Base-by-base conservation (phyloP, 2,888 invertebrate species). In the Pseudococcus jackbeardsleyi region DNA sequence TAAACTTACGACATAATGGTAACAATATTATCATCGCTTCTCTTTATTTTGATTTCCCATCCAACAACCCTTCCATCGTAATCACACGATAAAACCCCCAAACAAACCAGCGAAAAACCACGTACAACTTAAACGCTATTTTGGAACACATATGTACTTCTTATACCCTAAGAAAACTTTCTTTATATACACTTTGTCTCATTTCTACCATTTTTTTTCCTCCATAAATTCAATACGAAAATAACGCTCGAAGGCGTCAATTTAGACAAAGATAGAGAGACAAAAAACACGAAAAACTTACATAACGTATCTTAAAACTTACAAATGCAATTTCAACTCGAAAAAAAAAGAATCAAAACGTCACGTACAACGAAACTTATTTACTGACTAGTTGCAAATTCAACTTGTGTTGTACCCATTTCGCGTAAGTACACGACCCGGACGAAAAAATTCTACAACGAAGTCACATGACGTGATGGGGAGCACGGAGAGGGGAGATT, bases 351-450 rank as follows among this genome's bases (percentile, higher is more conserved):
- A 64, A 64, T 64, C 64, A 64, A 64, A 64, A 64, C 64, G 64
- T 64, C 64, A 64, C 64, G 64, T 64, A 64, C 64, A 64, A 64
- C 64, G 22, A 64, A 64, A 22, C 64, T 64, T 64, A 64, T 64
- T 64, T 64, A 64, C 64, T 64, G 64, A 64, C 64, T 64, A 64
- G 64, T 64, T 64, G 64, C 64, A 64, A 46, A 64, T 64, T 64
- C 64, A 64, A 64, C 50, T 50, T 50, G 50, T 50, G 50, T 50
- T 50, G 50, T 50, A 50, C 26, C 26, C 26, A 33, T 33, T 33
- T 33, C 1, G 3, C 64, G 5, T 59, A 59, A 6, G 59, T 59
- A 59, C 59, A 11, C 59, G 59, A 33, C 26, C 17, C 17, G 9
- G 5, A 17, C 17, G 59, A 59, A 59, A 59, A 59, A 59, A 59